Base-by-base conservation (phyloP, 2,113 vertebrate species). In the Takifugu bimaculatus region DNA sequence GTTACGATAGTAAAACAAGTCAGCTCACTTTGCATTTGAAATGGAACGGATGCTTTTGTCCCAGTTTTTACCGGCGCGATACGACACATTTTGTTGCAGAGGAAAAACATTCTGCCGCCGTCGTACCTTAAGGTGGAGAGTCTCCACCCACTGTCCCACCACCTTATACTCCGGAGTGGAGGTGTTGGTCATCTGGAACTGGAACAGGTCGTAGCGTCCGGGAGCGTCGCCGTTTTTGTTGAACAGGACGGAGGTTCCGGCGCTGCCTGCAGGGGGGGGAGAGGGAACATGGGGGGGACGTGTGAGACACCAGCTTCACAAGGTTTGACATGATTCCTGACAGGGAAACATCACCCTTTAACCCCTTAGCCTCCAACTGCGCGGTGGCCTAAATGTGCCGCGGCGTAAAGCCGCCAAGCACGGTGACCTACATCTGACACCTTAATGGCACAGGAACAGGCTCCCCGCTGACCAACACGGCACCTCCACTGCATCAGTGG, bases 171-270 rank as follows among this genome's bases (percentile, higher is more conserved):
- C 83, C 5, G 82, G 78, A 27, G 45, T 69, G 48, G 86, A 88
- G 35, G 82, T 84, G 74, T 88, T 87, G 80, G 70, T 86, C 82
- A 80, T 72, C 83, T 90, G 89, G 68, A 87, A 88, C 88, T 90
- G 89, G 88, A 89, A 90, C 78, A 90, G 80, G 84, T 90, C 89
- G 35, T 90, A 90, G 59, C 89, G 89, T 75, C 89, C 89, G 1
- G 89, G 88, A 68, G 89, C 88, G 35, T 90, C 89, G 1, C 89
- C 89, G 5, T 90, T 88, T 74, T 81, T 88, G 77, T 90, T 89
- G 58, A 90, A 89, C 77, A 88, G 75, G 42, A 90, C 88, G 28
- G 82, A 81, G 50, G 89, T 89, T 54, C 77, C 79, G 1, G 89
- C 88, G n/a, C 89, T 90, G 60, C 89, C 89, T 90, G 82, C 66